phyloP scores from a whole-genome alignment of 2,888 invertebrate species.

The Gryllus longicercus region DNA sequence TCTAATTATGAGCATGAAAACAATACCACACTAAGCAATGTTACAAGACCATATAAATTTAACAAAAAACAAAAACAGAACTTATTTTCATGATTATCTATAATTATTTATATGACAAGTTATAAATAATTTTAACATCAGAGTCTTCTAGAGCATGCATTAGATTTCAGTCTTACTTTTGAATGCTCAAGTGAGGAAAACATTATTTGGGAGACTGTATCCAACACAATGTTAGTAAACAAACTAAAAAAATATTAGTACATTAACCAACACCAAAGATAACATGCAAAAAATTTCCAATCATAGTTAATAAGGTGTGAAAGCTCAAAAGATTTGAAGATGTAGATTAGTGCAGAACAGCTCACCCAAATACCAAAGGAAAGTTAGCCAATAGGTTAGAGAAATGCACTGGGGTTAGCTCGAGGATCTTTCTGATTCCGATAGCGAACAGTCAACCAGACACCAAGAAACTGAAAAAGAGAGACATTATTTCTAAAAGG shows the following conservation, averaged over 20 bases:
- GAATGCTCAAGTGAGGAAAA: too few species aligned
- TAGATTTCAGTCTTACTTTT: too few species aligned
- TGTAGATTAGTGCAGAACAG: constrained; percentile 18
- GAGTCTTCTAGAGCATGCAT: too few species aligned
- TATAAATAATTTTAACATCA: too few species aligned
- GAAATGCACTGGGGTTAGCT: constrained; percentile 95
- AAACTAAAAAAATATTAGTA: not conserved
- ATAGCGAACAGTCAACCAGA: constrained; percentile 93
- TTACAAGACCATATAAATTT: too few species aligned
- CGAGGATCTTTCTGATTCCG: constrained; percentile 98
- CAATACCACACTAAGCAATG: too few species aligned
- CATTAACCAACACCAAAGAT: not conserved
- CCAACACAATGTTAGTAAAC: not conserved
- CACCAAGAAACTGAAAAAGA: constrained; percentile 86
- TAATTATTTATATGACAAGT: too few species aligned
- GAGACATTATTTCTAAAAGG: constrained; percentile 40
- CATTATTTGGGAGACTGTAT: too few species aligned
- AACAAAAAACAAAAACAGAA: too few species aligned
- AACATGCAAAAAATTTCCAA: not conserved
- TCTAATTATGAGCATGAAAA: too few species aligned
- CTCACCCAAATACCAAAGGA: constrained; percentile 31
- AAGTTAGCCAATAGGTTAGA: constrained; percentile 62
- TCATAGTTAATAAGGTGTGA: constrained; percentile 26
- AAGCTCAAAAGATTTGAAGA: constrained; percentile 24
- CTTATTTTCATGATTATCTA: too few species aligned